A percentile compares a stretch with the other conserved stretches of the same genome.
Evolutionary conservation across 1,140 invertebrate genomes (phyloP).

Genomic region (Drosophila persimilis): DNA sequence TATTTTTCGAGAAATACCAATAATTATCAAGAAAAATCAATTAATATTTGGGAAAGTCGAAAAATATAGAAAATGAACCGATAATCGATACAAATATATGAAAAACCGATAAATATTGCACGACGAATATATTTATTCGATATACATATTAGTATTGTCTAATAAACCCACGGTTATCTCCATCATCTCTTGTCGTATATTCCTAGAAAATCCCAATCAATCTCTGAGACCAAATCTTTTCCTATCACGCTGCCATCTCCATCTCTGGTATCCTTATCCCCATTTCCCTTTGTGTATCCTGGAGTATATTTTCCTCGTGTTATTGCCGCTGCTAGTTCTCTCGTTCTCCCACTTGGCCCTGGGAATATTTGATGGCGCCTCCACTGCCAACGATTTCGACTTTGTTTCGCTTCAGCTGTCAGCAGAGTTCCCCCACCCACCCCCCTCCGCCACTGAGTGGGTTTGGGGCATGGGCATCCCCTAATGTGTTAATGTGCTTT

Average conservation of each 20-base stretch:
- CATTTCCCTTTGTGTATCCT: conserved; percentile 9
- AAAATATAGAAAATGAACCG: no score
- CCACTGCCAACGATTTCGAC: conserved; percentile 26
- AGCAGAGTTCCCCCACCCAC: conserved; percentile 16
- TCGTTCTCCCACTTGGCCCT: conserved; percentile 11
- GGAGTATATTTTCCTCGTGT: conserved; percentile 1
- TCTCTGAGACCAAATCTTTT: neutral
- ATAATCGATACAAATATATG: no score
- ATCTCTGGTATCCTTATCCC: conserved; percentile 26
- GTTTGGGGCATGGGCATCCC: neutral
- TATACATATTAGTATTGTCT: no score
- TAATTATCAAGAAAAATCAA: no score
- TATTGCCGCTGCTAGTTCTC: conserved; percentile 34
- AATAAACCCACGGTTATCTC: no score
- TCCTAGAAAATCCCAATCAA: no score
- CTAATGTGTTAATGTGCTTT: conserved; percentile 80
- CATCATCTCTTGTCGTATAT: no score
- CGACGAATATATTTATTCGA: no score
- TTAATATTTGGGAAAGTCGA: no score
- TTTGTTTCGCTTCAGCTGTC: conserved; percentile 60
- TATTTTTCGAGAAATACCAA: no score
- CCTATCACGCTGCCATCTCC: neutral
- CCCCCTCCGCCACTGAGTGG: neutral
- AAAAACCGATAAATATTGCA: no score
- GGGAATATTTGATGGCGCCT: conserved; percentile 10